phyloP scores from a whole-genome alignment of 2,797 vertebrate species.

The Poeciliopsis presidionis region DNA sequence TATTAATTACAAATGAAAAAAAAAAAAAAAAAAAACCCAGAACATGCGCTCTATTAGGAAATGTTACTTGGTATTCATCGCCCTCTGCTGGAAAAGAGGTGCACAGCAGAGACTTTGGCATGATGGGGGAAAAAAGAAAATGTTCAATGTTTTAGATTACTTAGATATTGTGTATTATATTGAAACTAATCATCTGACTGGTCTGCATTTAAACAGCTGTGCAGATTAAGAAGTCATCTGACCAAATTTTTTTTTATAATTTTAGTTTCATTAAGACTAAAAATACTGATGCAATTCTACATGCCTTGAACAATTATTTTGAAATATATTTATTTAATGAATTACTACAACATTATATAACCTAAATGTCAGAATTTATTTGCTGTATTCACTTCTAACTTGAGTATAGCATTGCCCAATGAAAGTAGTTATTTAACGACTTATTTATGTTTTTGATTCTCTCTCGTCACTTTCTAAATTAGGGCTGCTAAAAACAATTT shows the following conservation, averaged over 20 bases:
- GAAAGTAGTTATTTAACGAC: neutral
- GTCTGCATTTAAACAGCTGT: neutral
- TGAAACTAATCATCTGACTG: neutral
- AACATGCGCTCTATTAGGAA: too few relatives aligned
- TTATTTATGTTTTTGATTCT: neutral
- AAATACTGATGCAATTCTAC: neutral
- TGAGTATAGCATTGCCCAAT: neutral
- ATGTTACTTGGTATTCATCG: conserved; percentile 21
- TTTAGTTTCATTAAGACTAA: neutral
- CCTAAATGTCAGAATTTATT: neutral
- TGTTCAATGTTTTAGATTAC: neutral
- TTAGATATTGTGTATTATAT: neutral
- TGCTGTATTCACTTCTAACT: neutral
- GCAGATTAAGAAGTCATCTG: neutral
- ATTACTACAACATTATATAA: neutral
- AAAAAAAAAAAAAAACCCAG: neutral
- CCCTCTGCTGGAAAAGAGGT: conserved; percentile 49
- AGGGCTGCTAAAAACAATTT: too few relatives aligned
- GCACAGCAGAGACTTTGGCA: neutral
- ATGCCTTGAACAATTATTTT: neutral
- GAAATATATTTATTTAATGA: neutral
- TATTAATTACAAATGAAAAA: neutral
- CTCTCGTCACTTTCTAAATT: neutral
- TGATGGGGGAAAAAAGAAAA: neutral
- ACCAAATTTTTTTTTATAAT: neutral